Base-by-base conservation (phyloP, 2,888 invertebrate species). In the Antheraea yamamai region DNA sequence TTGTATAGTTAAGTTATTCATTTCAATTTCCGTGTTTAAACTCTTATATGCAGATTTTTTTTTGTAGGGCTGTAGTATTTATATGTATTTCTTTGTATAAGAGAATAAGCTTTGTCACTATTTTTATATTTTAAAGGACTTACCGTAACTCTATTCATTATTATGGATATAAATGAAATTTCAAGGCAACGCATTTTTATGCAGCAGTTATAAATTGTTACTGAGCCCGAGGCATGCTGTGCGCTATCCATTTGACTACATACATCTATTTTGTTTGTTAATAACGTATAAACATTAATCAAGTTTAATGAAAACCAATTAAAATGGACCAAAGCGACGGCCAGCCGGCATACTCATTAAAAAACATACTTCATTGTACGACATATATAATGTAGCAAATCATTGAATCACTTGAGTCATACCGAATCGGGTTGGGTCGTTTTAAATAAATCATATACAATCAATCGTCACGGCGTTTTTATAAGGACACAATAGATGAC, bases 241-340 rank as follows among this genome's bases (percentile, higher is more conserved):
- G 75, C 75, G 78, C 78, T 76, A 39, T 79, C 76, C 79, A 79
- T 77, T 77, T 77, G 76, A 80, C 76, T 79, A 78, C 61, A 78
- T 75, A 75, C 72, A 73, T 71, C 77, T 81, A 80, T 81, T 82
- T 80, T 83, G 81, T 81, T 84, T 79, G 81, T 82, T 82, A 82
- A 86, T 85, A 78, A 79, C 4, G 64, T 26, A 75, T 75, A 76
- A 73, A 74, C 79, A 87, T 86, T 85, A 83, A 86, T 87, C 84
- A 85, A 82, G 79, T 83, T 84, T 87, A 88, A 88, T 89, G 85
- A 87, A 88, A 86, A 87, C 84, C 84, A 87, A 88, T 88, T 87
- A 88, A 85, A 82, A 76, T 79, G 81, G 78, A 82, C 80, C 78
- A 77, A 78, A 76, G 77, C 75, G 82, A 79, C 79, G 78, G 79